Evolutionary conservation across 1,140 invertebrate species (phyloP).

Genomic region (Platyscapa corneri): DNA sequence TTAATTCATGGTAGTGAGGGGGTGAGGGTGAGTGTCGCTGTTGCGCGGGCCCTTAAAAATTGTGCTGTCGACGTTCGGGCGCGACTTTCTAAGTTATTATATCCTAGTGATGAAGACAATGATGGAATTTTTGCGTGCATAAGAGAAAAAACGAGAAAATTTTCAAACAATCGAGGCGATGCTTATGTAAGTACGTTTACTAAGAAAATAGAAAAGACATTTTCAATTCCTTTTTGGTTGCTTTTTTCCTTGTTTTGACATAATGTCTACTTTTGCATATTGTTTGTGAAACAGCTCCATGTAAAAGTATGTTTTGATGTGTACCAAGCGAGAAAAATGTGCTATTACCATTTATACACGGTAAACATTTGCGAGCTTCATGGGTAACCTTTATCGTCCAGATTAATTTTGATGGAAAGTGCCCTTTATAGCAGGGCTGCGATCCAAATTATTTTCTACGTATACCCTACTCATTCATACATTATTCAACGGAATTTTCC

Average conservation of each 20-base stretch:
- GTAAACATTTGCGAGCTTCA: not conserved
- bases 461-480: not conserved
- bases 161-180: not conserved
- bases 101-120: not conserved
- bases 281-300: not conserved
- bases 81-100: slow-evolving; percentile 26
- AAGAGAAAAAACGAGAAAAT: slow-evolving; percentile 17
- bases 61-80: slow-evolving; percentile 28
- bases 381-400: not conserved
- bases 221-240: not conserved
- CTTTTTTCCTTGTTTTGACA: not conserved
- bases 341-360: not conserved
- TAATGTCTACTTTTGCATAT: not conserved
- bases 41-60: slow-evolving; percentile 17
- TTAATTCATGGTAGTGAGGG: slow-evolving; percentile 21
- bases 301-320: not conserved
- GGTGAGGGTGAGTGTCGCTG: not conserved
- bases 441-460: not conserved
- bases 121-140: not conserved
- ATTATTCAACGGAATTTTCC: not conserved
- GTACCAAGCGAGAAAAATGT: not conserved
- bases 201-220: not conserved
- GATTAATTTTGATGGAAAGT: slow-evolving; percentile 13
- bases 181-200: not conserved
- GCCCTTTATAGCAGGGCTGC: not conserved